Evolutionary conservation across 2,113 vertebrate genomes (phyloP), one percentile per base, ranked within the genome.

Genomic region (Chionodraco myersi): DNA sequence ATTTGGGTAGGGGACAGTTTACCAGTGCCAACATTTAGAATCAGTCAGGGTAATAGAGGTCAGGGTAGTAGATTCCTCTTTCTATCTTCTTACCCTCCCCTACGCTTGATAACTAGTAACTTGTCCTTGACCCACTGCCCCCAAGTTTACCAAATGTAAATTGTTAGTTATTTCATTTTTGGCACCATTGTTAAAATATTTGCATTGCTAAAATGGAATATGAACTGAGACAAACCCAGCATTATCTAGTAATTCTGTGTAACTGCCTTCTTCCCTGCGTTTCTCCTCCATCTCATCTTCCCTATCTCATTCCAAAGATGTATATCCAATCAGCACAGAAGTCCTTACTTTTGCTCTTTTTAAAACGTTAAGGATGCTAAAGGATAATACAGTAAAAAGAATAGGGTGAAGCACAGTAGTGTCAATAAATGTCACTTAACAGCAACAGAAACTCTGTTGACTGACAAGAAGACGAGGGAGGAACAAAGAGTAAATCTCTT

Each of bases 271-370:
- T 30, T 30, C 30, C 30, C 30, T 30, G 30, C 30, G 30, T 30
- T 30, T 30, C 30, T 30, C 30, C 30, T 30, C 30, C 30, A 30
- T 30, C 30, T 30, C 30, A n/a, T 3, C 64, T n/a, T 45, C 53
- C 74, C 52, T 49, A 26, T 41, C 67, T 72, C 63, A 62, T 51
- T 69, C 59, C 18, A 2, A 21, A 59, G 91, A 91, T 83, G 75
- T 78, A 82, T 41, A 84, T 90, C 80, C 70, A 90, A 79, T 90
- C 86, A 86, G 81, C 82, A 69, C 81, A 88, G 73, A 77, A 90
- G 77, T 80, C 87, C 88, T 90, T 88, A 83, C 84, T 82, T 89
- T 60, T 44, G 77, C 84, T 83, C 52, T 68, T 58, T 63, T 80
- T n/a, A 67, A 61, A 72, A 45, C 41, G 10, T 16, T 14, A 72